Evolutionary conservation across 1,140 invertebrate genomes (phyloP).

Genomic region (Microplitis demolitor): DNA sequence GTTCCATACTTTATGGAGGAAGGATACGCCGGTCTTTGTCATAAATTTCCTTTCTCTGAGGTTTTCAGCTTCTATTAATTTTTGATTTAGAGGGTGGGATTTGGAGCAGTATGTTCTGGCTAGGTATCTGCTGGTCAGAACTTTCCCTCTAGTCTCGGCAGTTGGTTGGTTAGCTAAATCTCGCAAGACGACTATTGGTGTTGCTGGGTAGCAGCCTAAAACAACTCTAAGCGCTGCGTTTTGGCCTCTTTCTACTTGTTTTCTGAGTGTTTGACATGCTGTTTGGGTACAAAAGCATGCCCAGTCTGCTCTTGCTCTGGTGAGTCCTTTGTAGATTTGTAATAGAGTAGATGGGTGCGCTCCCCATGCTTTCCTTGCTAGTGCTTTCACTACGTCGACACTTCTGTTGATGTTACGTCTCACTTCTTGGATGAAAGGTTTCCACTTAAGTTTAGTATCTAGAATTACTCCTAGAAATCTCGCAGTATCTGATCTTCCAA

Average conservation of each 20-base stretch:
- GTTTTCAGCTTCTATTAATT: constrained; percentile 8
- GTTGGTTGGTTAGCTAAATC: constrained; percentile 23
- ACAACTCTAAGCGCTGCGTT: constrained; percentile 15
- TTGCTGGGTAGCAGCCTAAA: constrained; percentile 26
- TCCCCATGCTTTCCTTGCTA: constrained; percentile 22
- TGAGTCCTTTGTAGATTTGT: constrained; percentile 28
- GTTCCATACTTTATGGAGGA: constrained; percentile 6
- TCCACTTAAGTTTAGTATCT: constrained; percentile 31
- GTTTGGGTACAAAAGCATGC: constrained; percentile 6
- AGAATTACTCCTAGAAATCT: constrained; percentile 32
- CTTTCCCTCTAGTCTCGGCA: constrained; percentile 6
- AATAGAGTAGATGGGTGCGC: constrained; percentile 21
- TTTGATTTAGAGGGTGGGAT: constrained; percentile 8
- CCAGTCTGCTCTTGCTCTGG: constrained; percentile 29
- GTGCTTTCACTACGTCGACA: constrained; percentile 14
- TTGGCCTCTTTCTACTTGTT: constrained; percentile 19
- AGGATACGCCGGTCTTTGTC: background rate
- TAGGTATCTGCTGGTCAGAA: constrained; percentile 6
- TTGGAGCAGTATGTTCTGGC: background rate
- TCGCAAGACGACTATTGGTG: constrained; percentile 18
- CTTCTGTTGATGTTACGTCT: constrained; percentile 12
- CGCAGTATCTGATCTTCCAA: background rate
- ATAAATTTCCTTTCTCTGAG: constrained; percentile 3
- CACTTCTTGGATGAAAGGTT: constrained; percentile 15
- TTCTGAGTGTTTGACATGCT: background rate